Base-by-base conservation (phyloP, 2,797 vertebrate genomes). In the Peromyscus melanophrys region DNA sequence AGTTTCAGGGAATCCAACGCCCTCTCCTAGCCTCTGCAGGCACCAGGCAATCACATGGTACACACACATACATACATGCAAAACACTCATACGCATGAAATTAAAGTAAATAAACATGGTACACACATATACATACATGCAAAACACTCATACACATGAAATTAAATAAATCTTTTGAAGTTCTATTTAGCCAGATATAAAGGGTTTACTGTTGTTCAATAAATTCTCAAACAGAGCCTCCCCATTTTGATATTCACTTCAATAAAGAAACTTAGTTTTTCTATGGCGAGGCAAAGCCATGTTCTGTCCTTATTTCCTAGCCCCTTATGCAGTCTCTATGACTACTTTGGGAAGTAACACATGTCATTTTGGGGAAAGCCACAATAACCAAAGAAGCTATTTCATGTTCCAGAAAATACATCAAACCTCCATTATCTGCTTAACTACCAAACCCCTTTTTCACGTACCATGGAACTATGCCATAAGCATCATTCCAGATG, bases 311-410 rank as follows among this genome's bases (percentile, higher is more conserved):
- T 55, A 90, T 37, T 83, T 69, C 43, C 63, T 81, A 80, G 65
- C 2, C 40, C 78, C 29, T 52, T 46, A 81, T 88, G 71, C 11
- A 85, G 49, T 57, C 14, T 69, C 77, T 84, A 23, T 92, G 34
- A 86, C 46, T 94, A 73, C 73, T 95, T 83, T 13, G n/a, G 52
- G 27, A 97, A 95, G n/a, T 52, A 43, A 89, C 61, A 7, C 92
- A 37, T 61, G n/a, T 94, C 81, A 94, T 67, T 82, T 81, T 81
- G 80, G 65, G 29, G 82, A 96, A 96, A 94, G 78, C 67, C 94
- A 89, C 7, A 83, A 67, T 67, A 93, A 95, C 34, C 52, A 88
- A 92, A n/a, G 37, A 96, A 84, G 34, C 61, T 82, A 71, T 11
- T 90, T 82, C 75, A 73, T 43, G 69, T 65, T 92, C 61, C 55